These are phyloP conservation scores for Suncus etruscus DNA, from an alignment of 2,113 vertebrate genomes.

Conservation along the genomic window DNA sequence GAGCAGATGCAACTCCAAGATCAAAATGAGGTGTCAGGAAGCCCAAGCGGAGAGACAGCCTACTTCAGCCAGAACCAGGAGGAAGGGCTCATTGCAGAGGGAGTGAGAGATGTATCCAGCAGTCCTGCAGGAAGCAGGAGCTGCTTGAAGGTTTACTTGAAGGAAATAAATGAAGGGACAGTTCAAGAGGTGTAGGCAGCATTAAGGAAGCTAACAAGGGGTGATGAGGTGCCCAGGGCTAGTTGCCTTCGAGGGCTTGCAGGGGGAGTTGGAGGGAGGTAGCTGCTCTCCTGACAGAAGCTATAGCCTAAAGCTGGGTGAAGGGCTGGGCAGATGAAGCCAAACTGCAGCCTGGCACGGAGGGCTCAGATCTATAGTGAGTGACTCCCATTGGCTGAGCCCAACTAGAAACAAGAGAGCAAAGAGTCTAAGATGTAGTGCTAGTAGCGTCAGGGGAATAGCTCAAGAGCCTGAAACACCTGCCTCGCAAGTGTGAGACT, in stretches of 20 bases:
- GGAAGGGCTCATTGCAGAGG: too few species aligned
- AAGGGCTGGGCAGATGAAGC: background rate
- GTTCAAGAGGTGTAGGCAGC: background rate
- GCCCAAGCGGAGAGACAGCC: background rate
- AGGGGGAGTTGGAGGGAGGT: background rate
- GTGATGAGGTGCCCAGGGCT: background rate
- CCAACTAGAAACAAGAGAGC: background rate
- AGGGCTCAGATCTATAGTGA: background rate
- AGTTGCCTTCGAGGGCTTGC: background rate
- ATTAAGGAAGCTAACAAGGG: conserved; percentile 9
- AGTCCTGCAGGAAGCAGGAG: background rate
- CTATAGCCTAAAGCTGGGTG: background rate
- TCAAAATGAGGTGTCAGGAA: too few species aligned
- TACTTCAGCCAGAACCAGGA: background rate
- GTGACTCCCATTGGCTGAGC: background rate
- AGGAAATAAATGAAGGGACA: background rate
- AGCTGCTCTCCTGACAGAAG: background rate
- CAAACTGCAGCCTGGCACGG: background rate
- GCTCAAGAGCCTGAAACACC: too few species aligned
- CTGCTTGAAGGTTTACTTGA: background rate
- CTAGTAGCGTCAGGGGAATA: too few species aligned
- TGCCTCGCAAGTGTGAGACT: too few species aligned
- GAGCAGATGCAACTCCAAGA: too few species aligned
- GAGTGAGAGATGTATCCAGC: background rate
- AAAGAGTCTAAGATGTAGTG: too few species aligned